phyloP scores from a whole-genome alignment of 1,140 invertebrate species.

The Drosophila ficusphila region DNA sequence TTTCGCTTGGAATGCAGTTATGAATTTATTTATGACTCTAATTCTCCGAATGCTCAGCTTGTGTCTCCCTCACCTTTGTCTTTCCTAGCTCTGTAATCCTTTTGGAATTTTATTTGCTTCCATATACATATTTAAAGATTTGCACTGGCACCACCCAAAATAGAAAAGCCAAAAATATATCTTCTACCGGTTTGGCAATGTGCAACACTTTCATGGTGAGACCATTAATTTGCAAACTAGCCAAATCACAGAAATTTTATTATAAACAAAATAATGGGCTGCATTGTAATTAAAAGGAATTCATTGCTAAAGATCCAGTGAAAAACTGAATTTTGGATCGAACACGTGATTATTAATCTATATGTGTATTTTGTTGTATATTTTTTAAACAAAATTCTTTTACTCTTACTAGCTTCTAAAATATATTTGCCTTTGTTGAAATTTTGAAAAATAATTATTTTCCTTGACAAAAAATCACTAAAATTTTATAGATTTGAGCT shows the following conservation, averaged over 20 bases:
- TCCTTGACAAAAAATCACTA: slow-evolving; percentile 33
- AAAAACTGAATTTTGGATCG: too few relatives aligned
- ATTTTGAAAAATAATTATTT: not conserved
- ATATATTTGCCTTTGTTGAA: not conserved
- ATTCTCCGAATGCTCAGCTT: slow-evolving; percentile 7
- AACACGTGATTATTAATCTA: not conserved
- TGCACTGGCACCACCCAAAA: slow-evolving; percentile 5
- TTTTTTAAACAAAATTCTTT: too few relatives aligned
- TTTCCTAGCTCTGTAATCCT: slow-evolving; percentile 45
- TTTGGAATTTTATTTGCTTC: slow-evolving; percentile 17
- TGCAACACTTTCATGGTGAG: slow-evolving; percentile 17
- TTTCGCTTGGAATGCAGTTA: slow-evolving; percentile 64
- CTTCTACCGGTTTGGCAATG: slow-evolving; percentile 1
- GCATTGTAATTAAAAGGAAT: not conserved
- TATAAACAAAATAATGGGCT: slow-evolving; percentile 23
- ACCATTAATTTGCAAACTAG: slow-evolving; percentile 19
- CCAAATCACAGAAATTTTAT: slow-evolving; percentile 7
- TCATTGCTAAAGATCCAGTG: not conserved
- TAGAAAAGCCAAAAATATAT: slow-evolving; percentile 16
- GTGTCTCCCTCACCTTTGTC: not conserved
- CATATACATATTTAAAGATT: slow-evolving; percentile 38
- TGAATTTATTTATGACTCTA: slow-evolving; percentile 74
- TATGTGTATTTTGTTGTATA: too few relatives aligned
- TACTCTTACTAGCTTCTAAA: too few relatives aligned
- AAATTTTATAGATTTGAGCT: slow-evolving; percentile 30